phyloP scores from a whole-genome alignment of 1,140 invertebrate species.

The Drosophila sulfurigaster region DNA sequence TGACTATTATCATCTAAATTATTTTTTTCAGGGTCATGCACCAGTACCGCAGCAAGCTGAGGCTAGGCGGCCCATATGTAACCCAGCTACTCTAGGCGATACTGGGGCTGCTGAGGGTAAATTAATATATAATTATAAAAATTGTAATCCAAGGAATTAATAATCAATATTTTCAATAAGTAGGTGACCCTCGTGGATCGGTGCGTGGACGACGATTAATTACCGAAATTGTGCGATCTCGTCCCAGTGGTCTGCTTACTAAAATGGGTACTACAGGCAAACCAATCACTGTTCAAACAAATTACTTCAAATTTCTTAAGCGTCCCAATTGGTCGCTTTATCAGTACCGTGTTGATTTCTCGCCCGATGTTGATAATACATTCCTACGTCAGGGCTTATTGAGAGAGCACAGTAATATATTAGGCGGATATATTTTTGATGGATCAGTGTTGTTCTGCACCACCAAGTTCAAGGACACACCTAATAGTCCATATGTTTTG shows the following conservation, averaged over 20 bases:
- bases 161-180: neutral
- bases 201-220: slow-evolving; percentile 69
- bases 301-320: slow-evolving; percentile 91
- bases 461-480: slow-evolving; percentile 47
- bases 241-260: slow-evolving; percentile 53
- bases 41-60: neutral
- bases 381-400: slow-evolving; percentile 60
- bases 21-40: no score
- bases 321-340: slow-evolving; percentile 90
- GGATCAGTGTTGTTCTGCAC: slow-evolving; percentile 84
- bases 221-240: slow-evolving; percentile 62
- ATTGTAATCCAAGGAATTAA: no score
- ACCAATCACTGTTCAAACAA: slow-evolving; percentile 86
- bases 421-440: slow-evolving; percentile 86
- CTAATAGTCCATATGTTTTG: slow-evolving; percentile 37
- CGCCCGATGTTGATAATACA: slow-evolving; percentile 86
- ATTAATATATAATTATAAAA: neutral
- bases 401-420: slow-evolving; percentile 47
- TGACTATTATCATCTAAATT: no score
- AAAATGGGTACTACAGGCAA: no score
- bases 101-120: slow-evolving; percentile 1
- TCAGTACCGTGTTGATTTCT: slow-evolving; percentile 93
- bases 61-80: neutral
- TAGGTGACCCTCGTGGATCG: slow-evolving; percentile 68
- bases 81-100: neutral